A percentile compares a stretch with the other conserved stretches of the same genome.
These are phyloP conservation scores for Athene cunicularia DNA, from an alignment of 2,113 vertebrate species.

Conservation along the genomic window DNA sequence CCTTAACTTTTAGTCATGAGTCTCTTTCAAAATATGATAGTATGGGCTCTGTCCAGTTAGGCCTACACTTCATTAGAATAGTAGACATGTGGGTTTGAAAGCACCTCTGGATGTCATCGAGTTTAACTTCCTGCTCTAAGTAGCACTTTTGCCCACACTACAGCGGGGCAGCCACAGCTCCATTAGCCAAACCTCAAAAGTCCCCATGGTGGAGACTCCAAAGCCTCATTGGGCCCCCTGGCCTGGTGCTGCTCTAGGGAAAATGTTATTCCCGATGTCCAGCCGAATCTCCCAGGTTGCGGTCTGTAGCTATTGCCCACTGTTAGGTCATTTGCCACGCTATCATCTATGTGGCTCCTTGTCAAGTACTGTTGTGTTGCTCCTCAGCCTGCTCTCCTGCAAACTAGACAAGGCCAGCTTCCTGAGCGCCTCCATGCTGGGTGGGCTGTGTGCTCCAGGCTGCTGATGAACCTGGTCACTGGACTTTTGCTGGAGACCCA, in stretches of 20 bases:
- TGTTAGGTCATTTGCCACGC: neutral
- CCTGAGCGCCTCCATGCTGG: neutral
- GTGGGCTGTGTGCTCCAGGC: neutral
- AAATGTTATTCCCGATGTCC: neutral
- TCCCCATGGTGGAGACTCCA: neutral
- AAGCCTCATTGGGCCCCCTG: fast-evolving
- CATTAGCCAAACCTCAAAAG: neutral
- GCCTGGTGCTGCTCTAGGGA: fast-evolving
- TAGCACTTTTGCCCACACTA: fast-evolving
- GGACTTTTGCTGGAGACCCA: neutral
- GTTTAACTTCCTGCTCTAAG: neutral
- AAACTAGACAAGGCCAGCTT: neutral
- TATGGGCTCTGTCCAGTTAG: too few relatives aligned
- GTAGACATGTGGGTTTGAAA: neutral
- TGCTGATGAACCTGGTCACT: neutral
- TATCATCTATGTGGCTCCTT: neutral
- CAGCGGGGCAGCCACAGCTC: fast-evolving
- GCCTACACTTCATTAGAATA: neutral
- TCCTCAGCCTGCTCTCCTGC: neutral
- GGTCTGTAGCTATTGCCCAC: neutral
- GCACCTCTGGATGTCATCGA: neutral
- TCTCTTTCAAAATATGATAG: neutral
- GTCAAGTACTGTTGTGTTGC: neutral
- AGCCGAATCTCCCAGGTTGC: neutral
- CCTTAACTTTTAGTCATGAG: neutral